Percentiles rank a stretch among this genome's conserved stretches.
These are phyloP conservation scores for Thymallus thymallus DNA, from an alignment of 2,113 vertebrate genomes.

Conservation along the genomic window DNA sequence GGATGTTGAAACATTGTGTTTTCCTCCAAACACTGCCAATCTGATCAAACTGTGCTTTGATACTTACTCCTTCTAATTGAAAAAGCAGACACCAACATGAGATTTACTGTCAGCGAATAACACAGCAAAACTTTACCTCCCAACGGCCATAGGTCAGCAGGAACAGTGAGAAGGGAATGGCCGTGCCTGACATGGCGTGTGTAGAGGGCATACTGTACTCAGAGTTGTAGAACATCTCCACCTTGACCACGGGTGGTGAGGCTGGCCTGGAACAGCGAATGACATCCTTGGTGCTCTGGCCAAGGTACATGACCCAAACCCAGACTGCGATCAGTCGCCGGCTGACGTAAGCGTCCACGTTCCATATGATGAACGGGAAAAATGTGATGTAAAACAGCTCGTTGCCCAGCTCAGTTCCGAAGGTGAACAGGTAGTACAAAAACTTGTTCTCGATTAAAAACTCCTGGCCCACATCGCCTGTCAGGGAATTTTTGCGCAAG, in stretches of 20 bases:
- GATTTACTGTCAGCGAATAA: not conserved
- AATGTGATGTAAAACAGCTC: constrained; percentile 93
- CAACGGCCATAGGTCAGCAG: constrained; percentile 87
- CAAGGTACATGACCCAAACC: constrained; percentile 98
- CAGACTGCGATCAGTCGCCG: constrained; percentile 87
- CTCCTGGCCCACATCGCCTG: constrained; percentile 80
- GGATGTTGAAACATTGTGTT: too few relatives aligned
- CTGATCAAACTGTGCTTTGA: not conserved
- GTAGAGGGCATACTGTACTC: constrained; percentile 99
- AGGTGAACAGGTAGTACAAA: constrained; percentile 87
- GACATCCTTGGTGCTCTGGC: constrained; percentile 96
- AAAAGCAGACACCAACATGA: not conserved
- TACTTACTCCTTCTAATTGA: not conserved
- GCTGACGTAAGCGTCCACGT: constrained; percentile 85
- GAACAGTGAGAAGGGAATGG: constrained; percentile 87
- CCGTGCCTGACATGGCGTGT: constrained; percentile 96
- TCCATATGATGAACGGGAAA: constrained; percentile 94
- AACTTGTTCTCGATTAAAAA: constrained; percentile 81
- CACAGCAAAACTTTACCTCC: constrained; percentile 79
- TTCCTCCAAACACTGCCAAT: not conserved
- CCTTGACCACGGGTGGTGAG: constrained; percentile 91
- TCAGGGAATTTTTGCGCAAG: constrained; percentile 89
- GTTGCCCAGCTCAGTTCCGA: constrained; percentile 95
- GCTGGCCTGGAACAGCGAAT: constrained; percentile 88
- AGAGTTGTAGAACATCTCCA: constrained; percentile 96